Evolutionary conservation across 1,140 invertebrate species (phyloP), one percentile per base, ranked within the genome.

Genomic region (Zaprionus africanus): DNA sequence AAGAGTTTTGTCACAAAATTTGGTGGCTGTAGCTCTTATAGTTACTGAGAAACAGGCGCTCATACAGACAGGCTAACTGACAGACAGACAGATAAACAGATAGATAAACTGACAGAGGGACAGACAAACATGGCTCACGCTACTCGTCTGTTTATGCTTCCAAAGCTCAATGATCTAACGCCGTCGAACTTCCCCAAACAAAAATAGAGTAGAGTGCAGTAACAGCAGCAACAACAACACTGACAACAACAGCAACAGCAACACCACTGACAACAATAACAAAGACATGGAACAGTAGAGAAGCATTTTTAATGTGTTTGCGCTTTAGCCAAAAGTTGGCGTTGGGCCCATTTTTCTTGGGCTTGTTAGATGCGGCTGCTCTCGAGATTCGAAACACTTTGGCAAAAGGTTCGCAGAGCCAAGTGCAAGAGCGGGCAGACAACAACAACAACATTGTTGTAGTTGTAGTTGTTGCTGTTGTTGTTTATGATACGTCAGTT

Each of bases 321-420:
- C 85, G 85, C 85, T 79, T 85, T 90, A 85, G 81, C 85, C 85
- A 80, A 90, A 84, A 91, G 78, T 88, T 90, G 84, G 85, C 78
- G 84, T 88, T 88, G 84, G 84, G 84, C 85, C 84, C 88, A 91
- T 91, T 91, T 91, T 91, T 91, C 88, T 91, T 91, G 67, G 79
- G 79, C 88, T 91, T 91, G 88, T 91, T 91, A 91, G 88, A 67
- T 56, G 56, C 72, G 76, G 70, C 75, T 78, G 63, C 67, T 56
- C 71, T 46, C 58, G 57, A 68, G 60, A 80, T 64, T 63, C 78
- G 77, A 78, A 86, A 71, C 78, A 88, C 78, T 88, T 83, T 82
- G 79, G 69, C 81, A 88, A 84, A 88, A 82, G 81, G 82, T 88
- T 76, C 74, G 78, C 60, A 79, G 53, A 69, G 72, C 74, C 77